Evolutionary conservation across 2,113 vertebrate genomes (phyloP), one percentile per base, ranked within the genome.

Genomic region (Macrotus californicus): DNA sequence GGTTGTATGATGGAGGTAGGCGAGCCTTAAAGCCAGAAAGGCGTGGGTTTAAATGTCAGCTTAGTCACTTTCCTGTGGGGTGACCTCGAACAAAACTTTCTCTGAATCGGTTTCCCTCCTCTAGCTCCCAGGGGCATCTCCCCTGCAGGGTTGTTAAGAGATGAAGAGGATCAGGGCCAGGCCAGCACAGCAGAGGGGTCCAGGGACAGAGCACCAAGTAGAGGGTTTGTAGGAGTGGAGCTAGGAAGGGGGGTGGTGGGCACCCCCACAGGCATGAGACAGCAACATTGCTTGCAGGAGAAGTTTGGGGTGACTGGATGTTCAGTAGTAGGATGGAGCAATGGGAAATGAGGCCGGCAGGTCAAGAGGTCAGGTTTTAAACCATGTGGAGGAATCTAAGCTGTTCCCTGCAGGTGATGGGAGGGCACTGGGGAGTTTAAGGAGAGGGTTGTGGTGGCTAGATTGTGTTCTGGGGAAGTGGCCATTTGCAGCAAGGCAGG

Each of bases 391-490:
- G 87, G 14, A 7, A 2, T 3, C 14, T 5, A 15, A 8, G 1
- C 12, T 26, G 34, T 10, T 24, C 46, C 18, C 16, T 31, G 19
- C 4, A 12, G 72, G 13, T 11, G 1, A 3, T 3, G 36, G 39
- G 16, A 6, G 22, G 9, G 46, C 4, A 3, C 6, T 21, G 13
- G 22, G 18, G n/a, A 19, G 14, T 24, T 24, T 22, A 1, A 67
- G 67, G 0, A 11, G 36, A 73, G 22, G 22, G n/a, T 7, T 7
- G 0, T 6, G 1, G 2, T 0, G 4, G 29, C 46, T 29, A 39
- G 43, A 34, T 2, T 3, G 11, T 9, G 5, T 14, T 67, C 64
- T 43, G 29, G 77, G 59, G 56, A 46, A 29, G 18, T 3, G 61
- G 24, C 12, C 14, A 2, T 10, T 16, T 0, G 13, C 5, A 34